These are phyloP conservation scores for Beaufortia kweichowensis DNA, from an alignment of 2,113 vertebrate species.

Conservation along the genomic window DNA sequence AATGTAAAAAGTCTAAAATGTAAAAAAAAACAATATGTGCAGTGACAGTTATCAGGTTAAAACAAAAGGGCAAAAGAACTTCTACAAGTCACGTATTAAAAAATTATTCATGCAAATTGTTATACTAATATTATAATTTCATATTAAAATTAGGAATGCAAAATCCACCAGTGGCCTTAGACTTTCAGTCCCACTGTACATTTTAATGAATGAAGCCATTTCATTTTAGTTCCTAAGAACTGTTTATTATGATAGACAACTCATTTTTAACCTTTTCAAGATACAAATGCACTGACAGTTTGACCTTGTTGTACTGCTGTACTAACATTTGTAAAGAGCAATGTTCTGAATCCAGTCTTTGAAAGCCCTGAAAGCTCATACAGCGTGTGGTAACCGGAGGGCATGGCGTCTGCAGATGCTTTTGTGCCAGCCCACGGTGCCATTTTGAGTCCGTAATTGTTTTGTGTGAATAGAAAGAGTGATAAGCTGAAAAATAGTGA, in stretches of 20 bases:
- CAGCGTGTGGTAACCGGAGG: not conserved
- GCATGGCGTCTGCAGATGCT: not conserved
- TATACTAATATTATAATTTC: not conserved
- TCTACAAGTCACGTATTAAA: no score
- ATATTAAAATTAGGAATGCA: not conserved
- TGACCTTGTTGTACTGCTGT: slow-evolving; percentile 18
- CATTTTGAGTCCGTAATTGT: not conserved
- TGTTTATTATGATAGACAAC: slow-evolving; percentile 3
- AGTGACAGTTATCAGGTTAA: no score
- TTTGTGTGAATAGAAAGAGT: slow-evolving; percentile 1
- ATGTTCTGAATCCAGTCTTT: slow-evolving; percentile 8
- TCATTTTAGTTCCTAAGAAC: not conserved
- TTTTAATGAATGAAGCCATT: not conserved
- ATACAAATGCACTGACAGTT: slow-evolving; percentile 7
- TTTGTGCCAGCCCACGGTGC: not conserved
- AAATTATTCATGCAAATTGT: no score
- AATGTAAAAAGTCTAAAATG: no score
- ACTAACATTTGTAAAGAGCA: slow-evolving; percentile 28
- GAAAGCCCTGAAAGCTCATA: slow-evolving; percentile 8
- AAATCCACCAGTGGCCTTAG: not conserved
- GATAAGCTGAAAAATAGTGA: not conserved
- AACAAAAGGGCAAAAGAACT: no score
- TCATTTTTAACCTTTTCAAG: not conserved
- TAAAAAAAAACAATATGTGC: no score
- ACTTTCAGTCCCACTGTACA: not conserved